phyloP scores from a whole-genome alignment of 2,888 invertebrate species.

The Myopa testacea region DNA sequence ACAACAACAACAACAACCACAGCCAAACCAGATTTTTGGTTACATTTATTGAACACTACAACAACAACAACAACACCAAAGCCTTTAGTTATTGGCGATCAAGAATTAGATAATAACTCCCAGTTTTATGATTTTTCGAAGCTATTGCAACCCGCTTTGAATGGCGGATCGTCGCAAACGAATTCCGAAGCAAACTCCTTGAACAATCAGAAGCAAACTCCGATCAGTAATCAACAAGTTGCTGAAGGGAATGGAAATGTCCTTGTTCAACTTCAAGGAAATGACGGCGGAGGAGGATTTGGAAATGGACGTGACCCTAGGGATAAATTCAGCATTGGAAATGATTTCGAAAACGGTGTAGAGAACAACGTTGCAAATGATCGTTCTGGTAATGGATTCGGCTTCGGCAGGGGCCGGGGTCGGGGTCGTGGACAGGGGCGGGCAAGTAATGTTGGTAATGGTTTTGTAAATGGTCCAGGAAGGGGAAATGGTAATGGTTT shows the following conservation, averaged over 20 bases:
- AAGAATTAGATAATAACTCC: slow-evolving; percentile 42
- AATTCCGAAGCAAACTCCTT: not conserved
- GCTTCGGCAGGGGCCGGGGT: no score
- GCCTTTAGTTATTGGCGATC: slow-evolving; percentile 46
- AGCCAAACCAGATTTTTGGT: slow-evolving; percentile 41
- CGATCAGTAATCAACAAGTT: not conserved
- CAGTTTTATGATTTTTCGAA: slow-evolving; percentile 52
- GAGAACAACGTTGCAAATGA: not conserved
- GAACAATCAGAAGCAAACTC: not conserved
- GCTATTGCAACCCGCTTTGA: slow-evolving; percentile 27
- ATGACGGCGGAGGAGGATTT: not conserved
- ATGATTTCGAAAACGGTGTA: not conserved
- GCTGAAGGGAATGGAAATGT: not conserved
- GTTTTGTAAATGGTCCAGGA: not conserved
- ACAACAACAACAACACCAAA: slow-evolving; percentile 41
- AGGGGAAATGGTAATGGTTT: slow-evolving; percentile 7
- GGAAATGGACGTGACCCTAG: not conserved
- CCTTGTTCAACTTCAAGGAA: slow-evolving; percentile 9
- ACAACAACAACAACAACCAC: slow-evolving; percentile 41
- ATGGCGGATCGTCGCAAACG: not conserved
- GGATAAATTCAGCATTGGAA: not conserved
- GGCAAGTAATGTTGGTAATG: not conserved
- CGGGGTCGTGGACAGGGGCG: not conserved
- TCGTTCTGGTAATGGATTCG: no score
- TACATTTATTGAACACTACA: slow-evolving; percentile 39